Base-by-base conservation (phyloP, 1,140 invertebrate species). In the Drosophila seguyi region DNA sequence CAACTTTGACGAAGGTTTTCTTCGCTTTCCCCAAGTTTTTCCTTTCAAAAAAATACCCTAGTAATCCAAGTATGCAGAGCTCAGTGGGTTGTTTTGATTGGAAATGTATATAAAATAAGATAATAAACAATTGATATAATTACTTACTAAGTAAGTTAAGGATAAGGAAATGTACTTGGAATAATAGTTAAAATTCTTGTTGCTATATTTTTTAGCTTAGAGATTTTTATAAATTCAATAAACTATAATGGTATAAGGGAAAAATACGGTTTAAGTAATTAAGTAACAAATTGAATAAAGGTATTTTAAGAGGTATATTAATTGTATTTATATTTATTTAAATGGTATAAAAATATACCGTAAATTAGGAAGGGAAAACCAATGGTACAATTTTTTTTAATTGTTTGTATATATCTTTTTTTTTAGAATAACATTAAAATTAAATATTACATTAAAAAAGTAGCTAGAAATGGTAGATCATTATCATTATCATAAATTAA, bases 1-100 rank as follows among this genome's bases (percentile, higher is more conserved):
- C 77, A 85, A 78, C 62, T 85, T 85, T 85, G 81, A 81, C 50
- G 74, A 86, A 85, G 82, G 78, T 85, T 84, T 79, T 62, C 36
- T 22, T 72, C 13, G 41, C 38, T 55, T 50, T 50, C 16, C n/a
- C 34, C 34, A 8, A 55, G 38, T 18, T 59, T 72, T 41, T 50
- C 29, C 44, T 25, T 36, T 52, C 7, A 25, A 36, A 25, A 25
- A 14, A 14, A 67, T 42, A 52, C 61, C 42, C 42, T 44, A 4
- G 14, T 11, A 6, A 39, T 44, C 10, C 4, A 4, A 44, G 11
- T 29, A 22, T 47, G 25, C 36, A 25, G 4, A 47, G n/a, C 25
- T 47, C 1, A 11, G 14, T 5, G 6, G 16, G 4, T 16, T 22
- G 8, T 36, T 34, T 36, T 52, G 4, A 14, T 20, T 10, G 3